Percentiles rank a stretch among this genome's conserved stretches.
These are phyloP conservation scores for Tachina fera DNA, from an alignment of 2,888 invertebrate genomes.

Conservation along the genomic window DNA sequence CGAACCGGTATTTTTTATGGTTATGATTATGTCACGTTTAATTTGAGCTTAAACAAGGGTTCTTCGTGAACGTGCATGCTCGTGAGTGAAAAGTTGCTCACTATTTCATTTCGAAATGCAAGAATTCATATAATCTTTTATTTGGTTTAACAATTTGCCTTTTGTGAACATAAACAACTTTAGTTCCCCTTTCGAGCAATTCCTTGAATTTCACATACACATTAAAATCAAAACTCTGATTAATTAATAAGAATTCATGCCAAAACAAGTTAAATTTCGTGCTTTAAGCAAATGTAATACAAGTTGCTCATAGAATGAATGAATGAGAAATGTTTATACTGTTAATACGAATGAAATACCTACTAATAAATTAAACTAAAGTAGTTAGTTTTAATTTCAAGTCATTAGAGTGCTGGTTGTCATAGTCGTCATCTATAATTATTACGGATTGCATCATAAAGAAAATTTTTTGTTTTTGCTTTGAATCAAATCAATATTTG, in stretches of 20 bases:
- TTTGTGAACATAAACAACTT: neutral
- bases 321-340: neutral
- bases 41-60: no score
- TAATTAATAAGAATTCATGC: neutral
- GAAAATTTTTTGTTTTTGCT: neutral
- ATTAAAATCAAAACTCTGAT: neutral
- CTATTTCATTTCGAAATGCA: neutral
- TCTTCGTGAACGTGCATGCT: no score
- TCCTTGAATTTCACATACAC: neutral
- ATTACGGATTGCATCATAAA: constrained; percentile 18
- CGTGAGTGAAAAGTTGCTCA: no score
- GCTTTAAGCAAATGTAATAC: neutral
- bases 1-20: no score
- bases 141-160: neutral
- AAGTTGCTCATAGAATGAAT: constrained; percentile 11
- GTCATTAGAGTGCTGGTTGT: neutral
- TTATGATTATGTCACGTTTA: no score
- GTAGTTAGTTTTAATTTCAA: constrained; percentile 20
- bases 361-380: constrained; percentile 11
- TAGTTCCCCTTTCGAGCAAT: neutral
- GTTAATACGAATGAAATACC: neutral
- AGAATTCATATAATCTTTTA: neutral
- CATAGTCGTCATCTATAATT: constrained; percentile 17
- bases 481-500: constrained; percentile 1
- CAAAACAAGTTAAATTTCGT: neutral